phyloP scores from a whole-genome alignment of 2,113 vertebrate genomes.

The Nothoprocta pentlandii region DNA sequence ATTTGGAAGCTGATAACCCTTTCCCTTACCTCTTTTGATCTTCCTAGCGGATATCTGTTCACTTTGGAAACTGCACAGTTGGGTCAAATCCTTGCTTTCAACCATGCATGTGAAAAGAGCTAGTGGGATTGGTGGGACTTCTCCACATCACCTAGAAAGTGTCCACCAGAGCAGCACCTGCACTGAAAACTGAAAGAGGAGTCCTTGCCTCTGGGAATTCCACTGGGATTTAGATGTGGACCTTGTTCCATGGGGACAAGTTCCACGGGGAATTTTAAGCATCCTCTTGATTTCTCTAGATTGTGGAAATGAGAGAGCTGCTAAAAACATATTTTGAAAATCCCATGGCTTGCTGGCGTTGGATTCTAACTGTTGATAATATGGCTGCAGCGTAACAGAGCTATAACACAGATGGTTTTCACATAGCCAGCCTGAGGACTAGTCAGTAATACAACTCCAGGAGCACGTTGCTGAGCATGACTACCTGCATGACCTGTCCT shows the following conservation, averaged over 20 bases:
- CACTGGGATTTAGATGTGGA: neutral
- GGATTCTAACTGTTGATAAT: neutral
- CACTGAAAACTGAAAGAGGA: neutral
- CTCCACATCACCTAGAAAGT: neutral
- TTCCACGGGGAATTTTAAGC: neutral
- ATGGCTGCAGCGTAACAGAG: accelerated
- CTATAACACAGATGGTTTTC: neutral
- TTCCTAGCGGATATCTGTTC: neutral
- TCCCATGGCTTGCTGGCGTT: accelerated
- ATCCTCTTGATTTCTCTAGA: neutral
- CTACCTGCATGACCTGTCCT: neutral
- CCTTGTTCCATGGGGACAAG: neutral
- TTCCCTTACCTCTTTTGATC: neutral
- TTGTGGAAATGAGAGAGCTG: neutral
- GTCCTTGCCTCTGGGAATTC: neutral
- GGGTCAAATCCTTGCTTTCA: neutral
- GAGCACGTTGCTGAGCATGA: neutral
- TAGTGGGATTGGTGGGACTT: neutral
- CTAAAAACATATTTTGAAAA: neutral
- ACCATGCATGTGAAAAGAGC: neutral
- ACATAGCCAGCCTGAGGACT: neutral
- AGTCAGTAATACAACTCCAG: neutral
- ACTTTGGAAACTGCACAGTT: neutral
- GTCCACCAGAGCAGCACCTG: neutral
- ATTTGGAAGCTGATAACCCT: neutral